Conservation (phyloP, 2,797 vertebrate genomes). For the Enteromius afrohamiltoni region DNA sequence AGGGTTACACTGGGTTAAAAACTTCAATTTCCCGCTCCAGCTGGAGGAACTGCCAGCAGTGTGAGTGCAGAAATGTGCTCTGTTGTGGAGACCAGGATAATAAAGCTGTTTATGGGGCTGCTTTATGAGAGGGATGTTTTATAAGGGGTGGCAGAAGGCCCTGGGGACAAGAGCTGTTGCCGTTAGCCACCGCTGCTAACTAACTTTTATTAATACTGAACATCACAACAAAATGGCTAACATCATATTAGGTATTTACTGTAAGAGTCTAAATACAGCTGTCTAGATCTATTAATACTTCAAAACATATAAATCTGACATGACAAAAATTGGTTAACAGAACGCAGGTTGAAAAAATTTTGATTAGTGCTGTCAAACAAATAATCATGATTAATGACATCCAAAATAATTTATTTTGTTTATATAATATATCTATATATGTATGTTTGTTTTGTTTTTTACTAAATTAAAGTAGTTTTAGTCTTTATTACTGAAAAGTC, state of each 20-base stretch:
- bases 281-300: background rate
- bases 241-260: background rate
- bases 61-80: constrained; percentile 17
- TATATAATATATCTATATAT: too few species aligned
- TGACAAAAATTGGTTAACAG: background rate
- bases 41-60: constrained; percentile 13
- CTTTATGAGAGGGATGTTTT: constrained; percentile 52
- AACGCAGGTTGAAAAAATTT: background rate
- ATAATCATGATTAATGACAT: too few species aligned
- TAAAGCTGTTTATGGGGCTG: constrained; percentile 49
- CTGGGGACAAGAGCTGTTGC: constrained; percentile 14
- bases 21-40: constrained; percentile 32
- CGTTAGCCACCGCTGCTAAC: constrained; percentile 32
- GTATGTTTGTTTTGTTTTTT: too few species aligned
- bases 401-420: too few species aligned
- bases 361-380: too few species aligned
- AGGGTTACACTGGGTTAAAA: constrained; percentile 19
- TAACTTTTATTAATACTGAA: constrained; percentile 18
- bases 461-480: too few species aligned
- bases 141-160: constrained; percentile 14
- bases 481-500: too few species aligned
- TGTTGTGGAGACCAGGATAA: constrained; percentile 17
- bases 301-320: constrained; percentile 2
- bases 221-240: constrained; percentile 5
- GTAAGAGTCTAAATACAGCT: constrained; percentile 12